phyloP scores from a whole-genome alignment of 2,113 vertebrate species.

The Crotalus viridis region DNA sequence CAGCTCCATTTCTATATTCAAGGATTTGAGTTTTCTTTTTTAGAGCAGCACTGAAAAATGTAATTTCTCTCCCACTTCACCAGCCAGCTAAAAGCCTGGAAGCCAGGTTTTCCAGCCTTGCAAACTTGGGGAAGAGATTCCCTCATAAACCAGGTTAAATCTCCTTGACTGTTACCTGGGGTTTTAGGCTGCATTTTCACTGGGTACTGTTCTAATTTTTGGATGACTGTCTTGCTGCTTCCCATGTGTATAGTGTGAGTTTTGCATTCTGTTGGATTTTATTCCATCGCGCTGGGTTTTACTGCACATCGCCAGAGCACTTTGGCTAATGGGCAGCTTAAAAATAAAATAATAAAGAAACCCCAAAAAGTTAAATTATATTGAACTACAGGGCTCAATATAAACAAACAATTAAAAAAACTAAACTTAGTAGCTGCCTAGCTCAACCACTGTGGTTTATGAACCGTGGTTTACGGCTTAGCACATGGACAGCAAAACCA shows the following conservation, averaged over 20 bases:
- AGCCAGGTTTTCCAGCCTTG: not conserved
- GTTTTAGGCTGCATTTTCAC: not conserved
- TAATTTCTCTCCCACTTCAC: not conserved
- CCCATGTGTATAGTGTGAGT: not conserved
- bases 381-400: not conserved
- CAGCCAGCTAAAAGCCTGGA: not conserved
- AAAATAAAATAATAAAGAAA: not conserved
- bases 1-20: not conserved
- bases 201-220: not conserved
- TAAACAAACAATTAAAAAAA: rapidly evolving
- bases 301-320: not conserved
- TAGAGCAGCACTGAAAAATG: not conserved
- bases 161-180: not conserved
- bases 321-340: not conserved
- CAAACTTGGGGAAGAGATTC: not conserved
- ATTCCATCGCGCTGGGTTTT: not conserved
- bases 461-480: not conserved
- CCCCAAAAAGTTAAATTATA: not conserved
- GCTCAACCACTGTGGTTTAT: not conserved
- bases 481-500: not conserved
- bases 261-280: not conserved
- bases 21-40: not conserved
- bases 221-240: not conserved
- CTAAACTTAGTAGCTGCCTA: not conserved
- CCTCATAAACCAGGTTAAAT: not conserved